These are phyloP conservation scores for Agrochola litura DNA, from an alignment of 2,888 invertebrate genomes.

Conservation along the genomic window DNA sequence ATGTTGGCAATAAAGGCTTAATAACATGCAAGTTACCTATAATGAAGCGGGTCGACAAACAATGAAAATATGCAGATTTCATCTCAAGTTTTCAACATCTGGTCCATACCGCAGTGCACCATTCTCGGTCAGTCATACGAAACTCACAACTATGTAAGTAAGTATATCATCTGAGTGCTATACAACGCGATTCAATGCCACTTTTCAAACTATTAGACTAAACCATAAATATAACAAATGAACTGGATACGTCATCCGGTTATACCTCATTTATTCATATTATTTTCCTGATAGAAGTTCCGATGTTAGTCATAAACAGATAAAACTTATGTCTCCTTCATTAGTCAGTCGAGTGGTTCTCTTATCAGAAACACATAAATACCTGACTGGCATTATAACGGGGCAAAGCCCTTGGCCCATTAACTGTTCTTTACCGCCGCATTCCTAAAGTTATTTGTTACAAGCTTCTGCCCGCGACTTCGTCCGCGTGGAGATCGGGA, in stretches of 20 bases:
- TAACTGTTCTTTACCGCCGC: conserved; percentile 67
- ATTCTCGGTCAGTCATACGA: conserved; percentile 60
- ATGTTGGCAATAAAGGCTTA: too few species aligned
- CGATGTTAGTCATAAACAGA: conserved; percentile 54
- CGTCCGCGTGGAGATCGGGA: not conserved
- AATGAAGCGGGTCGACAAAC: conserved; percentile 44
- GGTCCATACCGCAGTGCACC: conserved; percentile 70
- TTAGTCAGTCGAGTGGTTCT: conserved; percentile 68
- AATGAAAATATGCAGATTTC: conserved; percentile 63
- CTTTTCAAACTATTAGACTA: conserved; percentile 39
- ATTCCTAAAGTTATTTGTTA: conserved; percentile 70
- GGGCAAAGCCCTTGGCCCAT: conserved; percentile 77
- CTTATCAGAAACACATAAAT: conserved; percentile 71
- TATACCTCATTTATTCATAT: conserved; percentile 43
- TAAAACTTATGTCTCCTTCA: conserved; percentile 63
- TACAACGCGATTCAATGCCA: conserved; percentile 43
- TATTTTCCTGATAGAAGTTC: conserved; percentile 49
- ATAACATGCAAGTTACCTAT: not conserved
- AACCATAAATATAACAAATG: conserved; percentile 32
- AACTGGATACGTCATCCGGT: conserved; percentile 40
- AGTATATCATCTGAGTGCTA: conserved; percentile 35
- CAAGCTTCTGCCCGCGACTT: not conserved
- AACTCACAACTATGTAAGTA: conserved; percentile 41
- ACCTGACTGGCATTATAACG: conserved; percentile 72
- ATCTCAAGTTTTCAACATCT: conserved; percentile 69